Evolutionary conservation across 2,113 vertebrate species (phyloP).

Genomic region (Ptilorrhoa leucosticta): DNA sequence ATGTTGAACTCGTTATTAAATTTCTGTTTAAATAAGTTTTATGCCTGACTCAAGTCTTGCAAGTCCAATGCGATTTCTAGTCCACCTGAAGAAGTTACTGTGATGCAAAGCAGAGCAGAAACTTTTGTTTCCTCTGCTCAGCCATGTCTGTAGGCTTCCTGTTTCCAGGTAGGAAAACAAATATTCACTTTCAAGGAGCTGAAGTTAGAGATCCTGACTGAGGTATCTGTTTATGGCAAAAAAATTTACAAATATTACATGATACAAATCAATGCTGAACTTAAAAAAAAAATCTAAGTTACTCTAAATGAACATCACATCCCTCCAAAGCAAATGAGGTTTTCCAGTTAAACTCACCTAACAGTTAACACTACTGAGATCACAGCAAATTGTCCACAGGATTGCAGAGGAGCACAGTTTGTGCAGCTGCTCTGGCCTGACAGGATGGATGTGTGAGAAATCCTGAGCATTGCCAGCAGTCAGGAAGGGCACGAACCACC

Average conservation of each 20-base stretch:
- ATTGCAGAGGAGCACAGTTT: background rate
- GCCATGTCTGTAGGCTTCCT: background rate
- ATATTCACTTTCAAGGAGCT: background rate
- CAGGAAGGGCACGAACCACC: background rate
- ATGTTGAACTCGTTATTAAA: background rate
- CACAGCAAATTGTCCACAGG: background rate
- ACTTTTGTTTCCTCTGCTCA: background rate
- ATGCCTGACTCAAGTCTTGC: background rate
- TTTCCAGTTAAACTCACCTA: constrained; percentile 26
- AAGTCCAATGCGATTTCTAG: constrained; percentile 3
- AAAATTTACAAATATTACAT: background rate
- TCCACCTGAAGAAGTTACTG: background rate
- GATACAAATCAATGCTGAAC: background rate
- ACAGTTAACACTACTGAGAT: background rate
- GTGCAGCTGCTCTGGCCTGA: background rate
- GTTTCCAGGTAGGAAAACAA: background rate
- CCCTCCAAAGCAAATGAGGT: background rate
- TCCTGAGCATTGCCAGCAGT: background rate
- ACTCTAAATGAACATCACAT: background rate
- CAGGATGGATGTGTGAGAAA: background rate
- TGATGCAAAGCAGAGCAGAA: background rate
- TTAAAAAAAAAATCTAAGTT: background rate
- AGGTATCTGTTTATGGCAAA: constrained; percentile 44
- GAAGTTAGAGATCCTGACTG: constrained; percentile 41
- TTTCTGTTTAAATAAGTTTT: background rate